phyloP scores from a whole-genome alignment of 2,888 invertebrate species.

The Caenorhabditis panamensis region DNA sequence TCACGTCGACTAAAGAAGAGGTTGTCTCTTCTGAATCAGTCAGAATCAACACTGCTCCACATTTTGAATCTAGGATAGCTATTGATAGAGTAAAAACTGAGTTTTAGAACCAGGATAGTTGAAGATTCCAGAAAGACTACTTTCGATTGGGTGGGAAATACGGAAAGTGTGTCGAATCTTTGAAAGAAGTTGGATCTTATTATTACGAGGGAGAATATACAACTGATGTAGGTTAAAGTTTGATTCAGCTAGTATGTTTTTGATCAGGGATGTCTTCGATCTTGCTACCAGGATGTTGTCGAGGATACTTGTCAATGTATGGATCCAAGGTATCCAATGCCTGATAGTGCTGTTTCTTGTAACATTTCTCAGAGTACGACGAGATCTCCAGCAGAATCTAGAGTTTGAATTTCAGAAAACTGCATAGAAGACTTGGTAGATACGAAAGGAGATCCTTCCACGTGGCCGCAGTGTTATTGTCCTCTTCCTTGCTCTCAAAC shows the following conservation, averaged over 20 bases:
- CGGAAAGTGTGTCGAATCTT: constrained; percentile 65
- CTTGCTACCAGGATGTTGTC: constrained; percentile 70
- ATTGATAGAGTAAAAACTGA: constrained; percentile 33
- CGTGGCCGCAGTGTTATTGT: constrained; percentile 61
- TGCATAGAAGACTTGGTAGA: constrained; percentile 59
- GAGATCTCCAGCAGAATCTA: neutral
- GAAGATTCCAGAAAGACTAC: constrained; percentile 55
- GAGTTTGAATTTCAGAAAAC: constrained; percentile 34
- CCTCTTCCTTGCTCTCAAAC: constrained; percentile 55
- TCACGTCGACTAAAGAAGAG: constrained; percentile 64
- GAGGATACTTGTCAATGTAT: constrained; percentile 65
- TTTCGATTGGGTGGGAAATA: constrained; percentile 68
- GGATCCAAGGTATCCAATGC: constrained; percentile 73
- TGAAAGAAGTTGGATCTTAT: constrained; percentile 65
- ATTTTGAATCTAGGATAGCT: constrained; percentile 48
- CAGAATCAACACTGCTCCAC: constrained; percentile 62
- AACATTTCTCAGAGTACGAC: constrained; percentile 58
- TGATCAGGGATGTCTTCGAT: constrained; percentile 69
- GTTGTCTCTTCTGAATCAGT: constrained; percentile 69
- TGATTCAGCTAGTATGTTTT: neutral
- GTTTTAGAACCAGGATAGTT: neutral
- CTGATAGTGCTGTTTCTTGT: constrained; percentile 49
- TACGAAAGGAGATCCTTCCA: constrained; percentile 59
- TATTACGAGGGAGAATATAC: constrained; percentile 72
- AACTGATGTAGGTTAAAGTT: constrained; percentile 64